Evolutionary conservation across 2,888 invertebrate species (phyloP), one percentile per base, ranked within the genome.

Genomic region (Pheosia gnoma): DNA sequence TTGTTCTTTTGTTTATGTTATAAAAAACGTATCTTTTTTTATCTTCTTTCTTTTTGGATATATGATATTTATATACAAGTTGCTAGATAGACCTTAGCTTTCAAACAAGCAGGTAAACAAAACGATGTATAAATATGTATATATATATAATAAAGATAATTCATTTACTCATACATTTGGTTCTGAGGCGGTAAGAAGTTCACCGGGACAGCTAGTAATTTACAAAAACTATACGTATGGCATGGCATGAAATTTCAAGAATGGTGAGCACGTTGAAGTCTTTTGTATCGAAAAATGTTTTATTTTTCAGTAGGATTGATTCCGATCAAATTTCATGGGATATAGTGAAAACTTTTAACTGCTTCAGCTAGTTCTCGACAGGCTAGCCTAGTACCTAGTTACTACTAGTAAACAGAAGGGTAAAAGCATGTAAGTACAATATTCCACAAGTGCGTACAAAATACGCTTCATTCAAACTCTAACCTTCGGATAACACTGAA

Each of bases 221-320:
- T 41, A 41, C 5, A 41, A 1, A 41, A 3, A 41, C 41, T 41
- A 41, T 41, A 1, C 8, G 0, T 7, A 41, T 41, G 41, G 41
- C 41, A 41, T 41, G 41, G 1, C 47, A 47, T 47, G n/a, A 47
- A 11, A 47, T 47, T n/a, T 4, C 43, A 43, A 9, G 10, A 47
- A 11, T n/a, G 3, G 36, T 57, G 41, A 58, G 51, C 65, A 61
- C 76, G 76, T 76, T 74, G 71, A 76, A 53, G 61, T 74, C 74
- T 76, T 73, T 70, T 71, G 9, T 65, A 62, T n/a, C 4, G 5
- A 4, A 47, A 4, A 47, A 47, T n/a, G 11, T 4, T 47, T 11
- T 47, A 4, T 11, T 0, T 3, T n/a, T 4, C 3, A 9, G 11
- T n/a, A 4, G 11, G 3, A 4, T 1, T n/a, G 8, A 1, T 47